Evolutionary conservation across 2,797 vertebrate genomes (phyloP), one percentile per base, ranked within the genome.

Genomic region (Syndactyla subalaris): DNA sequence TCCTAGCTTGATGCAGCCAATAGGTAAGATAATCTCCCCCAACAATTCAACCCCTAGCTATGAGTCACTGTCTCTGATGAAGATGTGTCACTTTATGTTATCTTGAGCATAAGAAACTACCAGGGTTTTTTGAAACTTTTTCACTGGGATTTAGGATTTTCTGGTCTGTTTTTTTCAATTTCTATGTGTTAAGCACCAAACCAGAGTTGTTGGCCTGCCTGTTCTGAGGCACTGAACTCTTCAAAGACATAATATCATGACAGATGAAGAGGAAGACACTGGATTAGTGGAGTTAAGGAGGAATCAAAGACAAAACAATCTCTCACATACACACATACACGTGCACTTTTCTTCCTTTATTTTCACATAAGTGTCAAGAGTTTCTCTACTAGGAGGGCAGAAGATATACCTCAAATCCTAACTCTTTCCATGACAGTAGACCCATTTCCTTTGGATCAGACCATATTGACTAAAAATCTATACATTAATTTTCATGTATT

Each of bases 1-100:
- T 89, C 55, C 73, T 83, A 88, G 57, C 59, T 91, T 70, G 87
- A 96, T 95, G 79, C 34, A 92, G 55, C 49, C 67, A 92, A 88
- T 46, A 92, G 82, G 89, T 87, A 88, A 91, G 22, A 92, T 77
- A 91, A 91, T 65, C 45, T 54, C 52, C 77, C 5, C 1, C 51
- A 89, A 49, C n/a, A 67, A 84, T 83, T 86, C 71, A 91, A 89
- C 21, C 46, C 26, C 70, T 66, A 66, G 55, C 67, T 88, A 30
- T 94, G 89, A 96, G 63, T 95, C 95, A 84, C 39, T 90, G 51
- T 73, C 73, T 95, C 73, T 88, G 88, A 88, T 81, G 76, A 93
- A 85, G 58, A 88, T 71, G 85, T 93, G 85, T 82, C 91, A 84
- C 41, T 86, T 66, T 67, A 4, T 77, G 68, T 85, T 93, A 81